These are phyloP conservation scores for Phengaris alcon DNA, from an alignment of 2,888 invertebrate species.

Conservation along the genomic window DNA sequence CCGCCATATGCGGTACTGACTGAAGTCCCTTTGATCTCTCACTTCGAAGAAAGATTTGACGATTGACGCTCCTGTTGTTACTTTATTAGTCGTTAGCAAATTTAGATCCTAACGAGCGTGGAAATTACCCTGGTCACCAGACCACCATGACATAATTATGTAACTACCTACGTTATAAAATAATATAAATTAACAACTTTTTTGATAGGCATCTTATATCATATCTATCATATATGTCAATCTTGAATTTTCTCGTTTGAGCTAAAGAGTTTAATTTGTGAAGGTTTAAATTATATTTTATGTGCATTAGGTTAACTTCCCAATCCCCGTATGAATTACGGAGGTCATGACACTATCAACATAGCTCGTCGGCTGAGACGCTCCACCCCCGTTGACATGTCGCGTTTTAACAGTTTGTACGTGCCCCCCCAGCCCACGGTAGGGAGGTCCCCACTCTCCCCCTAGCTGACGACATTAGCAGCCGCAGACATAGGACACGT, in stretches of 20 bases:
- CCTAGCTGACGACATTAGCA: constrained; percentile 75
- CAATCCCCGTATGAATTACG: constrained; percentile 34
- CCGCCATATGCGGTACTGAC: constrained; percentile 21
- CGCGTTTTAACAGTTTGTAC: constrained; percentile 77
- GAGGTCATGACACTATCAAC: constrained; percentile 73
- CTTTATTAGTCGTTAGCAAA: constrained; percentile 26
- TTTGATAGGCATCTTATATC: too few relatives aligned
- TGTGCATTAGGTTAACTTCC: constrained; percentile 22
- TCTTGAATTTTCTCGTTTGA: too few relatives aligned
- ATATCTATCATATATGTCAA: too few relatives aligned
- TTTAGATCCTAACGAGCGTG: constrained; percentile 8
- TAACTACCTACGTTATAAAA: too few relatives aligned
- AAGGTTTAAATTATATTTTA: constrained; percentile 9
- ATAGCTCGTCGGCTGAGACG: constrained; percentile 55
- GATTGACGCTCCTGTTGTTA: constrained; percentile 42
- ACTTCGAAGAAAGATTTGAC: constrained; percentile 39
- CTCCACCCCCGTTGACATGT: constrained; percentile 71
- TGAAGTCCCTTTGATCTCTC: constrained; percentile 42
- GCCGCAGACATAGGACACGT: constrained; percentile 76
- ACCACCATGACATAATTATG: background rate
- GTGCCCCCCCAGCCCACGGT: constrained; percentile 52
- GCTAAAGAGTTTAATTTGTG: background rate
- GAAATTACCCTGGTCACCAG: background rate
- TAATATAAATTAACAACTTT: too few relatives aligned
- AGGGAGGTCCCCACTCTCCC: constrained; percentile 39